phyloP scores from a whole-genome alignment of 2,888 invertebrate species.

The Scaptomyza reducta region DNA sequence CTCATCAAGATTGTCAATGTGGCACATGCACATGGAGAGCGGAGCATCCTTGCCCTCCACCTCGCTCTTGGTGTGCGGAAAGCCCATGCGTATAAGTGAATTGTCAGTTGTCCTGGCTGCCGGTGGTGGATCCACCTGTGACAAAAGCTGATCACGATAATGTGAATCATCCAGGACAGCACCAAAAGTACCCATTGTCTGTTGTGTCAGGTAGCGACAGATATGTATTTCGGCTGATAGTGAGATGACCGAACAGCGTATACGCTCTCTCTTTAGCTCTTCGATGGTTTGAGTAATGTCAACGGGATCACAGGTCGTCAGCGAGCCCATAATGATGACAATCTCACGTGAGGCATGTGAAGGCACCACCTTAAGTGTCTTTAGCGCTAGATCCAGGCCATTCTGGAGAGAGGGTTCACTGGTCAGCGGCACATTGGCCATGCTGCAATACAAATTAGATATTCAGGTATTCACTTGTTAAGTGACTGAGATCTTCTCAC shows the following conservation, averaged over 20 bases:
- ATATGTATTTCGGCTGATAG: slow-evolving; percentile 97
- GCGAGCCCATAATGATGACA: slow-evolving; percentile 94
- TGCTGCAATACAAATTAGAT: slow-evolving; percentile 72
- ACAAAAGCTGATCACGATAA: slow-evolving; percentile 87
- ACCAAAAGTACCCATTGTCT: slow-evolving; percentile 94
- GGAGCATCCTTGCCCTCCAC: slow-evolving; percentile 87
- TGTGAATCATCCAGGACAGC: slow-evolving; percentile 94
- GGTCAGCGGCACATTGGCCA: slow-evolving; percentile 88
- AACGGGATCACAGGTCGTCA: slow-evolving; percentile 98
- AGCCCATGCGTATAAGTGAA: slow-evolving; percentile 97
- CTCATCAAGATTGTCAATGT: slow-evolving; percentile 90
- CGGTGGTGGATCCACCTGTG: slow-evolving; percentile 89
- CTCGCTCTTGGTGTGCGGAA: slow-evolving; percentile 91
- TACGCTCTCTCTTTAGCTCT: slow-evolving; percentile 90
- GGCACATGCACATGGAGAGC: slow-evolving; percentile 96
- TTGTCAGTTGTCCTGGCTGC: slow-evolving; percentile 90
- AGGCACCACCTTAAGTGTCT: slow-evolving; percentile 94
- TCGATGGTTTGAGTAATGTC: slow-evolving; percentile 94
- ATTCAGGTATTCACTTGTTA: no score
- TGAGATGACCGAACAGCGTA: slow-evolving; percentile 97
- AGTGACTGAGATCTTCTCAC: slow-evolving; percentile 72
- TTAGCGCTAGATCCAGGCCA: slow-evolving; percentile 93
- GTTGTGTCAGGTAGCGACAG: slow-evolving; percentile 92
- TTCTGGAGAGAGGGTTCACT: slow-evolving; percentile 99
- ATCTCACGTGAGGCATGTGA: slow-evolving; percentile 98